Base-by-base conservation (phyloP, 53 echinoderm and acorn worm species). In the Actinopyga echinites region DNA sequence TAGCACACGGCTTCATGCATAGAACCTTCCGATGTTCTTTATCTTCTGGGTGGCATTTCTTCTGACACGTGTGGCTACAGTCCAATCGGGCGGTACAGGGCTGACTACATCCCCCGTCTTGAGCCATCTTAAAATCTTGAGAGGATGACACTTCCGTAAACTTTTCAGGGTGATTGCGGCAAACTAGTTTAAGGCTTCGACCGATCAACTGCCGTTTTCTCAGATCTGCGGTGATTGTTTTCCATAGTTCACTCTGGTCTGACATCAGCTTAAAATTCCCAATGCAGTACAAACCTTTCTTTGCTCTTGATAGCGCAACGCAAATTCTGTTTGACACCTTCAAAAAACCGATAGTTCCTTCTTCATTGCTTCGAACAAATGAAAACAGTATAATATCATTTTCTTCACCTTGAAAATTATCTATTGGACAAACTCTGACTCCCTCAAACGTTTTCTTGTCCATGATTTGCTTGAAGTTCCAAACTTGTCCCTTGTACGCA, bases 381-480 rank as follows among this genome's bases (percentile, higher is more conserved):
- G 96, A 96, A n/a, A 96, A 64, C 24, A 96, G 69, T 35, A 96
- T 90, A 22, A 96, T 92, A 69, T 96, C 93, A 85, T 94, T 90
- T 64, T 96, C 96, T 62, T 96, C 96, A 7, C 96, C 96, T 69
- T 96, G 96, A 35, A 85, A 96, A 40, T 93, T 93, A 84, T 96
- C 96, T 4, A 96, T 88, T 12, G 89, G 89, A 36, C 75, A 79
- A 26, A 96, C 92, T 37, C 89, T 78, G 26, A 96, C 85, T 57
- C 83, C 89, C 23, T 87, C 83, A 30, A 91, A 90, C n/a, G 85
- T 82, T 7, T 19, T 63, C 25, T 38, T 57, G 26, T 86, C 87
- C 86, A 93, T 83, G 20, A 62, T 66, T 5, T 77, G 42, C 37
- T 83, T 88, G 71, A 93, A 91, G 45, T 42, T 78, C 26, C 83